Conservation (phyloP, 2,113 vertebrate genomes). For the Poecile atricapillus region DNA sequence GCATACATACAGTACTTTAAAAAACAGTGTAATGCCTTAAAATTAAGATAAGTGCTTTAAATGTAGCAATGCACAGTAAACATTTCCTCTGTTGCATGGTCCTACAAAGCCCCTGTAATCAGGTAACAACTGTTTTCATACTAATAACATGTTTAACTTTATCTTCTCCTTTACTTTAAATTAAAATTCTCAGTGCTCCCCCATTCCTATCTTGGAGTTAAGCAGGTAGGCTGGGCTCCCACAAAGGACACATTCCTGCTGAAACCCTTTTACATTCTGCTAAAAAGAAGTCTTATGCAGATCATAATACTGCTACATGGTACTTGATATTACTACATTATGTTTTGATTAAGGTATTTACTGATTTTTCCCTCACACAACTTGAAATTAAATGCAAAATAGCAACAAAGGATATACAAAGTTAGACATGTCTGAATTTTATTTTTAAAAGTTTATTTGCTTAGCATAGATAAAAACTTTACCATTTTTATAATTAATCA, state of each 20-base stretch:
- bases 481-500: not conserved
- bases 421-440: not conserved
- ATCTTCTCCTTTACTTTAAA: not conserved
- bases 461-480: not conserved
- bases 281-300: not conserved
- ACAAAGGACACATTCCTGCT: not conserved
- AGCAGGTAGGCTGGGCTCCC: not conserved
- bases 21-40: not conserved
- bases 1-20: not conserved
- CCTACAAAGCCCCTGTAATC: not conserved
- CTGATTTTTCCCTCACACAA: not conserved
- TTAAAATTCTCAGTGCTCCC: not conserved
- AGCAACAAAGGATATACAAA: not conserved
- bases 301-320: not conserved
- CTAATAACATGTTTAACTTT: not conserved
- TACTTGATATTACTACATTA: not conserved
- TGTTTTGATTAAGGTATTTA: not conserved
- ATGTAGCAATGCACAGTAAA: not conserved
- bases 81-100: not conserved
- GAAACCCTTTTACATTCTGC: not conserved
- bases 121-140: not conserved
- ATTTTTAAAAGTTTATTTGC: constrained; percentile 35
- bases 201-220: not conserved
- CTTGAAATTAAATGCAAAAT: not conserved
- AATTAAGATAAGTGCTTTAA: not conserved